Base-by-base conservation (phyloP, 2,888 invertebrate genomes). In the Allygus modestus region DNA sequence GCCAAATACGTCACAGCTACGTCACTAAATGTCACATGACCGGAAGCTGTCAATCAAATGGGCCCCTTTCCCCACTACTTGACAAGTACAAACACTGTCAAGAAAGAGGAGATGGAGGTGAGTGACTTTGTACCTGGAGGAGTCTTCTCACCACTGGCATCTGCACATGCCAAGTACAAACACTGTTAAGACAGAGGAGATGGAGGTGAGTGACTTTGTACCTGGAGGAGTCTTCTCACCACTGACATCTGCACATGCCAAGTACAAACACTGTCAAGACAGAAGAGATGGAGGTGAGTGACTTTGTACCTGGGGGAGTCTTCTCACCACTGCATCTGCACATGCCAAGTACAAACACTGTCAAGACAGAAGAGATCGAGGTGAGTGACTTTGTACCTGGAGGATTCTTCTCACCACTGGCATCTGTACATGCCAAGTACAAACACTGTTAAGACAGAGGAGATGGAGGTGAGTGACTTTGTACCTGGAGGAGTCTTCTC, bases 151-250 rank as follows among this genome's bases (percentile, higher is more conserved):
- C 9, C 37, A 37, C 37, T 79, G 79, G 79, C 79, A 79, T 37
- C 58, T 79, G n/a, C 58, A 79, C 33, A 79, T 79, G 58, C 54
- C 79, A 2, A 79, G 79, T 17, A 79, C 79, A 1, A 79, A 79
- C 58, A 51, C 26, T 37, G 33, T 79, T 2, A 79, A 58, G 37
- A 79, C 58, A 20, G 54, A 79, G 9, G 58, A 79, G 12, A 12
- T 9, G 4, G 75, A 77, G 75, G 75, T 77, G 11, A 71, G 37
- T 69, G 20, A n/a, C n/a, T n/a, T n/a, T n/a, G n/a, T 37, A 37
- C 37, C 37, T 37, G 37, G 5, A 37, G 37, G 37, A 37, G 37
- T 37, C 37, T 7, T 7, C 37, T 7, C 37, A 37, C 37, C 37
- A 37, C 37, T 37, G 37, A 9, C 37, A 37, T 9, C 37, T 37